A percentile compares a stretch with the other conserved stretches of the same genome.
phyloP scores from a whole-genome alignment of 2,797 vertebrate species.

The Phoebastria nigripes region DNA sequence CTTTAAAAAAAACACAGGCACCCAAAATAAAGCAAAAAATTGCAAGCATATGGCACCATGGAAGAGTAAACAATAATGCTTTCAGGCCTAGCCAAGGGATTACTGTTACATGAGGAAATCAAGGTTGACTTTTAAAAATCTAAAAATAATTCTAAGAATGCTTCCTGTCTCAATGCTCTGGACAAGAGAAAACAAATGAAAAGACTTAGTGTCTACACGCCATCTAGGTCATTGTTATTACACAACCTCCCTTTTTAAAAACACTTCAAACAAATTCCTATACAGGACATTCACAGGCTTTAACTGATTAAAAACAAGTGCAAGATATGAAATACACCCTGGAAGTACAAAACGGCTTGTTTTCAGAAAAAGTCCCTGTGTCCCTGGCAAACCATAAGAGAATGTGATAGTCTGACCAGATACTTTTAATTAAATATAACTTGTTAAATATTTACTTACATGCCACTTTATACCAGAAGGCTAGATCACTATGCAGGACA shows the following conservation, averaged over 20 bases:
- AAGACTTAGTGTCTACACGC: neutral
- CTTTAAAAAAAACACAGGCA: neutral
- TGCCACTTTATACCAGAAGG: neutral
- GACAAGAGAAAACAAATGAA: slow-evolving; percentile 40
- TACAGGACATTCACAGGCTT: neutral
- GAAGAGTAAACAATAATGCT: neutral
- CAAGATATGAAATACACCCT: neutral
- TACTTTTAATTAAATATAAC: neutral
- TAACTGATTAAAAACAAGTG: slow-evolving; percentile 37
- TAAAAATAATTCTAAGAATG: slow-evolving; percentile 56
- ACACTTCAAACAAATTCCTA: slow-evolving; percentile 46
- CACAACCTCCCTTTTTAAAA: slow-evolving; percentile 15
- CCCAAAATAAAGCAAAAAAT: neutral
- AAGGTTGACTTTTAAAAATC: slow-evolving; percentile 24
- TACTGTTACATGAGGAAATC: slow-evolving; percentile 24
- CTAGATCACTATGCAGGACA: neutral
- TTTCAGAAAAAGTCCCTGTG: neutral
- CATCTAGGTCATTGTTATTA: slow-evolving; percentile 12
- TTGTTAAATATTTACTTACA: neutral
- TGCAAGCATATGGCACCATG: neutral
- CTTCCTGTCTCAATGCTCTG: slow-evolving; percentile 9
- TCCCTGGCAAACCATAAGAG: neutral
- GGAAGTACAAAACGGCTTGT: neutral
- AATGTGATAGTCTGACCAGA: neutral
- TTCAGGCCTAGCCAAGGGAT: neutral